Evolutionary conservation across 2,888 invertebrate species (phyloP).

Genomic region (Apotomis capreana): DNA sequence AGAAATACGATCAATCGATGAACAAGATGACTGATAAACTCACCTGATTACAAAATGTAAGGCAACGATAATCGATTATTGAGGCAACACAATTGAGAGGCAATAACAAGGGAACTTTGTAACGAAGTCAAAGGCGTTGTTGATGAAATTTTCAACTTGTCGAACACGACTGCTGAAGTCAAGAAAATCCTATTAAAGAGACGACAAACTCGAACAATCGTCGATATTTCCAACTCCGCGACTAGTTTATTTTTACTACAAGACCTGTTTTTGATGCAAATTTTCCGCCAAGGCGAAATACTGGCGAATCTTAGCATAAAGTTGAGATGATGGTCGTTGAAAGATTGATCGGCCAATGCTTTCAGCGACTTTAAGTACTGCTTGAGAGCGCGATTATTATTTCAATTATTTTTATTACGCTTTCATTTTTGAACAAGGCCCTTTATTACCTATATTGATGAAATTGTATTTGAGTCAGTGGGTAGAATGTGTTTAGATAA

Average conservation of each 20-base stretch:
- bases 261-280: slow-evolving; percentile 22
- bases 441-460: neutral
- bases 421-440: neutral
- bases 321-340: neutral
- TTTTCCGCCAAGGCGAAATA: slow-evolving; percentile 13
- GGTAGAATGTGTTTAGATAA: too few relatives aligned
- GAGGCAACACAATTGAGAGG: slow-evolving; percentile 34
- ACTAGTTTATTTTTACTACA: slow-evolving; percentile 28
- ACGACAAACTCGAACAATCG: slow-evolving; percentile 42
- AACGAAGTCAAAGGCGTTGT: slow-evolving; percentile 45
- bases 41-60: neutral
- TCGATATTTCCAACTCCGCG: slow-evolving; percentile 15
- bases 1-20: too few relatives aligned
- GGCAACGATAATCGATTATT: slow-evolving; percentile 1
- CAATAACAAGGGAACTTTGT: slow-evolving; percentile 43
- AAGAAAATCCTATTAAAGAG: slow-evolving; percentile 50
- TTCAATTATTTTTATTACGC: neutral
- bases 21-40: neutral
- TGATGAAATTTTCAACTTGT: slow-evolving; percentile 46
- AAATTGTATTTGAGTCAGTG: too few relatives aligned
- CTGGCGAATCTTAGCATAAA: slow-evolving; percentile 10
- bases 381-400: neutral
- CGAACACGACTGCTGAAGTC: slow-evolving; percentile 40
- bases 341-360: slow-evolving; percentile 19
- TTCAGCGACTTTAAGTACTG: neutral